These are phyloP conservation scores for Erpobdella octoculata DNA, from an alignment of 2,888 invertebrate genomes.

Conservation along the genomic window DNA sequence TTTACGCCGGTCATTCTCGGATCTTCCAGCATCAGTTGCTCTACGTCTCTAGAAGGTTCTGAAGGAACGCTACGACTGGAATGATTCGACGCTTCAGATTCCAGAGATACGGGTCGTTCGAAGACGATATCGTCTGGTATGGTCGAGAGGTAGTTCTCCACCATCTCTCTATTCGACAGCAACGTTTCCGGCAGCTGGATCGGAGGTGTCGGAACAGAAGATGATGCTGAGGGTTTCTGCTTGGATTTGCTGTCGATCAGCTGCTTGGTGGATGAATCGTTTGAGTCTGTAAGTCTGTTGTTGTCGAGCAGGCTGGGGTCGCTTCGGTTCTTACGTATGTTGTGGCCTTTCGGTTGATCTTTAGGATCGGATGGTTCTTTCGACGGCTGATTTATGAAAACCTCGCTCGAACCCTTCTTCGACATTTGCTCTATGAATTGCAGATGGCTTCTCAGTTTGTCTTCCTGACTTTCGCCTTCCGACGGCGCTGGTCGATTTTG, in stretches of 20 bases:
- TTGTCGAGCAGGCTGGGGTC: neutral
- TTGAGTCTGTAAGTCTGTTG: neutral
- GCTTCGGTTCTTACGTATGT: neutral
- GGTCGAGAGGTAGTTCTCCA: neutral
- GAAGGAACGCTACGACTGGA: too few species aligned
- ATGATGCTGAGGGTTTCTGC: neutral
- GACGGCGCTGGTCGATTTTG: neutral
- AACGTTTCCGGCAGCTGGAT: neutral
- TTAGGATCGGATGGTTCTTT: too few species aligned
- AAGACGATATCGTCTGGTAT: neutral
- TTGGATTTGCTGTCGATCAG: neutral
- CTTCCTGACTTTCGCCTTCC: constrained; percentile 3
- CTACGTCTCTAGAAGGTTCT: too few species aligned
- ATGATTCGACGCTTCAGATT: neutral
- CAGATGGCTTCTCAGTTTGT: constrained; percentile 14
- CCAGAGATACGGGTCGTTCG: neutral
- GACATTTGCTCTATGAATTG: neutral
- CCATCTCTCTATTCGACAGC: neutral
- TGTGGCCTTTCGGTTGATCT: neutral
- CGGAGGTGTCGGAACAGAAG: neutral
- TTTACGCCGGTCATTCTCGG: too few species aligned
- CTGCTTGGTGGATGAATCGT: neutral
- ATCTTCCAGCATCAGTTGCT: too few species aligned
- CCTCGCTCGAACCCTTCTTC: neutral
- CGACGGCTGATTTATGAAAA: too few species aligned